These are phyloP conservation scores for Cyanoramphus novaezelandiae DNA, from an alignment of 2,113 vertebrate species.

Conservation along the genomic window DNA sequence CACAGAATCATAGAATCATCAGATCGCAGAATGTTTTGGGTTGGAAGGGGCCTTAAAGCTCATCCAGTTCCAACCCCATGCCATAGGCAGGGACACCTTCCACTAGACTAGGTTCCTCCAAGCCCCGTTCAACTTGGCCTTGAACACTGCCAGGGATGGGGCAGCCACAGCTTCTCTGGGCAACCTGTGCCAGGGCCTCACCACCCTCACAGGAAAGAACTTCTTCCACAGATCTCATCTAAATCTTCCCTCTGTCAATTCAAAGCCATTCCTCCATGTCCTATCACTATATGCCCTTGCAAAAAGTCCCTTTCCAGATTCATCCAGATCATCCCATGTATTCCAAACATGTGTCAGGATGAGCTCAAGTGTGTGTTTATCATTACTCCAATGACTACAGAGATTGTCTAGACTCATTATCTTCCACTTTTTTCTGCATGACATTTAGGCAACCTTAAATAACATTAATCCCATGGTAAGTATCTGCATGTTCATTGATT, in stretches of 20 bases:
- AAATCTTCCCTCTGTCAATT: background rate
- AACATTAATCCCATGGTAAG: background rate
- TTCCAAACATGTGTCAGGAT: background rate
- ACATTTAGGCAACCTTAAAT: background rate
- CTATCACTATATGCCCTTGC: background rate
- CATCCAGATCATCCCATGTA: background rate
- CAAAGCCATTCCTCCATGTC: background rate
- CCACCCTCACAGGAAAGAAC: background rate
- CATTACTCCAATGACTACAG: background rate
- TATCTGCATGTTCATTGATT: background rate
- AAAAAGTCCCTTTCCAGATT: background rate
- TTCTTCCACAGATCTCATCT: background rate
- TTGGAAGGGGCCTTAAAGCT: background rate
- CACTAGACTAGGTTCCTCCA: background rate
- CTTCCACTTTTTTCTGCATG: background rate
- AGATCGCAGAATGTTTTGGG: background rate
- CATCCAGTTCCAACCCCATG: background rate
- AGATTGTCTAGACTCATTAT: too few species aligned
- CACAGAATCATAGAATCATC: background rate
- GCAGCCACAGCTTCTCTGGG: background rate
- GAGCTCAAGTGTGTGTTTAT: background rate
- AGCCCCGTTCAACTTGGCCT: background rate
- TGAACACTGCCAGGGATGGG: background rate
- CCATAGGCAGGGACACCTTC: background rate
- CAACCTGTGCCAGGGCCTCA: background rate